Evolutionary conservation across 1,140 invertebrate genomes (phyloP).

Genomic region (Trachymyrmex septentrionalis): DNA sequence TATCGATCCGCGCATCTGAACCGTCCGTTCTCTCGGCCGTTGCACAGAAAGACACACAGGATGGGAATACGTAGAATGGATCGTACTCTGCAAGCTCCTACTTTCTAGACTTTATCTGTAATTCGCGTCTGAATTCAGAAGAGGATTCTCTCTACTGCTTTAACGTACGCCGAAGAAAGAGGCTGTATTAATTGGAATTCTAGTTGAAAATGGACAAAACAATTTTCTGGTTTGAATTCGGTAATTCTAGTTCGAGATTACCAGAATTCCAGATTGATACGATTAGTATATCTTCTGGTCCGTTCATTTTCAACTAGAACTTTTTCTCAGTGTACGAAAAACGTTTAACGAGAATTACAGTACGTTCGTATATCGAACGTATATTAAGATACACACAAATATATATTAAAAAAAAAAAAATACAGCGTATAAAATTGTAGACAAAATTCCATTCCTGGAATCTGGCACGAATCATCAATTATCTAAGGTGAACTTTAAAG

Average conservation of each 20-base stretch:
- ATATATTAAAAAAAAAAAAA: neutral
- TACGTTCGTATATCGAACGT: too few relatives aligned
- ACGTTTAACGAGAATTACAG: neutral
- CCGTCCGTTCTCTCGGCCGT: neutral
- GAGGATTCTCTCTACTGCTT: neutral
- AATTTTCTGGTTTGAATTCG: too few relatives aligned
- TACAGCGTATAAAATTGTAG: neutral
- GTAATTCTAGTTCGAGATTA: too few relatives aligned
- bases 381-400: neutral
- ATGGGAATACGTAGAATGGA: neutral
- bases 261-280: too few relatives aligned
- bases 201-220: too few relatives aligned
- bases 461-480: neutral
- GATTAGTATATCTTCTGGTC: too few relatives aligned
- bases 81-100: neutral
- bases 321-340: neutral
- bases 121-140: neutral
- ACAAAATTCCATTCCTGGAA: neutral
- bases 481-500: neutral
- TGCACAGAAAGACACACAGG: neutral
- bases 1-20: constrained; percentile 19
- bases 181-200: too few relatives aligned
- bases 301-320: too few relatives aligned
- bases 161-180: too few relatives aligned
- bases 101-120: neutral